Evolutionary conservation across 2,113 vertebrate genomes (phyloP).

Genomic region (Alouatta palliata): DNA sequence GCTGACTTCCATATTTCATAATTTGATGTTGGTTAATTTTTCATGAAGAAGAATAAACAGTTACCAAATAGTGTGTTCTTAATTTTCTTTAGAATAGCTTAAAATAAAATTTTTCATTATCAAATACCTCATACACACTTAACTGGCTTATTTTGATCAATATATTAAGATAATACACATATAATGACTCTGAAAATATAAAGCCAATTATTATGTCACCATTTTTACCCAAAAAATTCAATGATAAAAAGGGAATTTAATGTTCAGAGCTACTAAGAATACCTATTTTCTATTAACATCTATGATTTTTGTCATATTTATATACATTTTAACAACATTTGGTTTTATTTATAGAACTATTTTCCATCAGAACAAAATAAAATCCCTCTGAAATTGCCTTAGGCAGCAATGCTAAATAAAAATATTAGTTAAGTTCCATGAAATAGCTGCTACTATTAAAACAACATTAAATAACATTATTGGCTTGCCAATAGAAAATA

Average conservation of each 20-base stretch:
- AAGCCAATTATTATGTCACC: not conserved
- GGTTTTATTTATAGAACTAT: not conserved
- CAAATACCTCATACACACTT: not conserved
- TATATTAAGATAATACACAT: not conserved
- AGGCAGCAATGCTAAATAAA: not conserved
- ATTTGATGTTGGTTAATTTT: not conserved
- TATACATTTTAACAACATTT: not conserved
- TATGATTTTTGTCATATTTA: not conserved
- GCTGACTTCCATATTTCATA: not conserved
- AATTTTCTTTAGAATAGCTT: not conserved
- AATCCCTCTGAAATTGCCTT: not conserved
- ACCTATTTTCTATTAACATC: not conserved
- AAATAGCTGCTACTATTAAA: not conserved
- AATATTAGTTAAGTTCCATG: not conserved
- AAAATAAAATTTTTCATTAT: not conserved
- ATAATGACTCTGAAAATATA: not conserved
- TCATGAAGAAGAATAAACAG: not conserved
- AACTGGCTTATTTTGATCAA: not conserved
- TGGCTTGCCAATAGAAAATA: not conserved
- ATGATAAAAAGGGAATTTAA: not conserved
- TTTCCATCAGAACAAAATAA: not conserved
- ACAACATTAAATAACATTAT: not conserved
- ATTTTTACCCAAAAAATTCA: not conserved
- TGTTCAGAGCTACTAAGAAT: not conserved
- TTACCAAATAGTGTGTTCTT: not conserved